Percentiles rank a stretch among this genome's conserved stretches.
Evolutionary conservation across 2,797 vertebrate species (phyloP).

Genomic region (Eutrigla gurnardus): DNA sequence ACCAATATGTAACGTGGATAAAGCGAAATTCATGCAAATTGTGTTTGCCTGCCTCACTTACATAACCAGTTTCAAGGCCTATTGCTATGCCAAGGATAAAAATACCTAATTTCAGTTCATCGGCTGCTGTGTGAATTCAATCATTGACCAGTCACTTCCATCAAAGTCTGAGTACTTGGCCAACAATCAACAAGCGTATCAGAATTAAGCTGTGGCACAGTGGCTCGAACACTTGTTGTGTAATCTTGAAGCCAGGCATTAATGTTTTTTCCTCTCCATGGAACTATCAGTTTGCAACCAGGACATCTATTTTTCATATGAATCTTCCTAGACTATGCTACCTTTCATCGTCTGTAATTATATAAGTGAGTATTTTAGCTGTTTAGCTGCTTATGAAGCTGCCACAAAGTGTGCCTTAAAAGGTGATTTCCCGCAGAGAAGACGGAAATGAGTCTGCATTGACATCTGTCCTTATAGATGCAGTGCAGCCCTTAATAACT

Average conservation of each 20-base stretch:
- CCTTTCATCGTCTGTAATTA: not conserved
- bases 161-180: constrained; percentile 18
- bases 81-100: constrained; percentile 1
- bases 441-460: constrained; percentile 20
- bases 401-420: constrained; percentile 9
- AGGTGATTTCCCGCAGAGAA: constrained; percentile 22
- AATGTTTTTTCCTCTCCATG: constrained; percentile 3
- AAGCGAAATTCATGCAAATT: not conserved
- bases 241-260: not conserved
- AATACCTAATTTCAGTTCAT: not conserved
- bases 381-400: too few relatives aligned
- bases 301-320: not conserved
- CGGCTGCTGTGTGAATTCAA: constrained; percentile 5
- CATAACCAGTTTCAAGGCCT: not conserved
- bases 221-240: not conserved
- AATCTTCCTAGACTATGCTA: not conserved
- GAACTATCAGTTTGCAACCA: not conserved
- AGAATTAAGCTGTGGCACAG: constrained; percentile 8
- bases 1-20: not conserved
- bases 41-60: not conserved
- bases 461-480: constrained; percentile 28
- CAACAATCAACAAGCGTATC: constrained; percentile 13
- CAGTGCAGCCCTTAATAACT: constrained; percentile 1
- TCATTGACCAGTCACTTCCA: constrained; percentile 18
- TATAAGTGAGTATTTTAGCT: not conserved